A percentile compares a stretch with the other conserved stretches of the same genome.
Evolutionary conservation across 2,113 vertebrate genomes (phyloP).

Genomic region (Morone saxatilis): DNA sequence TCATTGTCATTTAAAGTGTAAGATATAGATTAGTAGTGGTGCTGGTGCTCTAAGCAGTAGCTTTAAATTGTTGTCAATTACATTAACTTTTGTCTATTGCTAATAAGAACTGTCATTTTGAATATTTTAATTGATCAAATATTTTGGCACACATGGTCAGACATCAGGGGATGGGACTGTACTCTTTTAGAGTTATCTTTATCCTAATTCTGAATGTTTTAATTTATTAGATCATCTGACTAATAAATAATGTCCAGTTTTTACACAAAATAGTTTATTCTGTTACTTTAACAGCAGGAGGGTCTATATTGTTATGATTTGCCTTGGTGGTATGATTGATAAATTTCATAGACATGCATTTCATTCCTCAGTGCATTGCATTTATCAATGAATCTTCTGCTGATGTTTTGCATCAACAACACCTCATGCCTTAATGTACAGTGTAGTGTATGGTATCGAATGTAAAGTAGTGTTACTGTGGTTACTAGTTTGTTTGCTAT

Average conservation of each 20-base stretch:
- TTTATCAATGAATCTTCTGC: constrained; percentile 60
- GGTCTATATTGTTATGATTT: constrained; percentile 39
- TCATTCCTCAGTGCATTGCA: constrained; percentile 68
- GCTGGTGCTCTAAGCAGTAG: constrained; percentile 58
- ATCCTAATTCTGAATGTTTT: constrained; percentile 38
- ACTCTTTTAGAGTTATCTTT: constrained; percentile 16
- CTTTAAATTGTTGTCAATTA: constrained; percentile 47
- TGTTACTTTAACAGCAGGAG: constrained; percentile 28
- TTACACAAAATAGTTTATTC: constrained; percentile 9
- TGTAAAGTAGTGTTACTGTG: constrained; percentile 73
- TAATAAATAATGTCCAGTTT: constrained; percentile 13
- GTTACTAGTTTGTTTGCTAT: constrained; percentile 72
- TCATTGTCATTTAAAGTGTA: constrained; percentile 38
- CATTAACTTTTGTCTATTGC: constrained; percentile 16
- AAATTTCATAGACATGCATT: constrained; percentile 59
- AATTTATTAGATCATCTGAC: constrained; percentile 1
- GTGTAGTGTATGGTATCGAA: constrained; percentile 74
- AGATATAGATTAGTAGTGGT: constrained; percentile 32
- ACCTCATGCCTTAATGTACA: constrained; percentile 88
- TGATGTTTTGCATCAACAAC: constrained; percentile 73
- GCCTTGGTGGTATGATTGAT: constrained; percentile 43
- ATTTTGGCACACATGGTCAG: constrained; percentile 23
- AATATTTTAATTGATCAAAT: constrained; percentile 4
- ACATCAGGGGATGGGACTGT: constrained; percentile 20
- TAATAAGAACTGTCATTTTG: constrained; percentile 31